Evolutionary conservation across 2,888 invertebrate species (phyloP).

Genomic region (Dugesia japonica): DNA sequence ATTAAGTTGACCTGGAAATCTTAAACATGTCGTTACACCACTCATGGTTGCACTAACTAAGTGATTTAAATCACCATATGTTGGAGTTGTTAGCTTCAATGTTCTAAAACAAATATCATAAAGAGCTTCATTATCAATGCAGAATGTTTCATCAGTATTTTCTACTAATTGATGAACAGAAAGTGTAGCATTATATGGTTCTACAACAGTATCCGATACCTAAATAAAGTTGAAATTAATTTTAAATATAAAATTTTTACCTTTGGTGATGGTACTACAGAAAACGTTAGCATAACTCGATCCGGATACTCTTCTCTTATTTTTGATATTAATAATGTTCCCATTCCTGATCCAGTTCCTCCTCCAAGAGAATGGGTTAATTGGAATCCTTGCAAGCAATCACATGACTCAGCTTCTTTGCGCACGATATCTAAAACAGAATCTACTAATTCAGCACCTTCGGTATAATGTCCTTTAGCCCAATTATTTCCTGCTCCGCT

Average conservation of each 20-base stretch:
- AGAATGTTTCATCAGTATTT: conserved; percentile 73
- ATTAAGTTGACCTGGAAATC: conserved; percentile 33
- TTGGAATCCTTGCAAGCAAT: conserved; percentile 62
- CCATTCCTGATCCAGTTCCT: conserved; percentile 32
- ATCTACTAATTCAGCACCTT: conserved; percentile 58
- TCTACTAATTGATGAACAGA: conserved; percentile 72
- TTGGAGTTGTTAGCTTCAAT: conserved; percentile 28
- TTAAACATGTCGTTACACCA: conserved; percentile 27
- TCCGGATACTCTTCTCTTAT: conserved; percentile 36
- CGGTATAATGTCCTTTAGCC: conserved; percentile 79
- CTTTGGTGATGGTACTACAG: conserved; percentile 72
- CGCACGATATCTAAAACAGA: conserved; percentile 55
- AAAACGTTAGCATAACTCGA: conserved; percentile 82
- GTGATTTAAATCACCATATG: conserved; percentile 24
- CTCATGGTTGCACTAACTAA: conserved; percentile 10
- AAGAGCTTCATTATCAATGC: conserved; percentile 72
- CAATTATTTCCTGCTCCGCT: conserved; percentile 67
- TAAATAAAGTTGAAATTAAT: too few species aligned
- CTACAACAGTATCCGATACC: conserved; percentile 56
- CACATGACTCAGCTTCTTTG: conserved; percentile 66
- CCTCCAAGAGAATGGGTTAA: conserved; percentile 54
- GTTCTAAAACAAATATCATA: conserved; percentile 65
- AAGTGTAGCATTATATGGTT: conserved; percentile 69
- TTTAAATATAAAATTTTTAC: conserved; percentile 36
- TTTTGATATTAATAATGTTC: conserved; percentile 17